Conservation (phyloP, 2,113 vertebrate genomes). For the Sminthopsis crassicaudata region DNA sequence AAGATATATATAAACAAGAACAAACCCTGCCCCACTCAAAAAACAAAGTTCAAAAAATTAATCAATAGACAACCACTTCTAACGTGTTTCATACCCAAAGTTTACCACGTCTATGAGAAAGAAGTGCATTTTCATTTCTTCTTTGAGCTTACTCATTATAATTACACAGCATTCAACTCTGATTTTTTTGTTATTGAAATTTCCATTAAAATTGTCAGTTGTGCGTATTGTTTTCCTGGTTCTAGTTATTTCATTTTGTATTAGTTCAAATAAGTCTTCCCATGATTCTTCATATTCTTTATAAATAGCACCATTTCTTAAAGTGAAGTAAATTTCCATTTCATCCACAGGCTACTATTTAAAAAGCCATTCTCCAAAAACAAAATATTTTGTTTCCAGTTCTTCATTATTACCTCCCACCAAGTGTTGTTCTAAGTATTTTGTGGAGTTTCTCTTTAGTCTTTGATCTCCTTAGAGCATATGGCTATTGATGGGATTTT, state of each 20-base stretch:
- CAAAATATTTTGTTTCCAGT: not conserved
- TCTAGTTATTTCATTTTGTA: not conserved
- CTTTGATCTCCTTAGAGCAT: not conserved
- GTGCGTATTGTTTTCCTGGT: no score
- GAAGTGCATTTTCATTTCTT: not conserved
- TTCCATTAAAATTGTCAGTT: not conserved
- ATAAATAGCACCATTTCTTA: not conserved
- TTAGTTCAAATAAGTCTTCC: not conserved
- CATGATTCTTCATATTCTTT: not conserved
- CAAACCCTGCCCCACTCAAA: not conserved
- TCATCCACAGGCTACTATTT: not conserved
- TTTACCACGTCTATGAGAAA: not conserved
- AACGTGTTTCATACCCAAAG: not conserved
- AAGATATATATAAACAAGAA: not conserved
- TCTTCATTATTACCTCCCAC: not conserved
- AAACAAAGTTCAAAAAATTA: not conserved
- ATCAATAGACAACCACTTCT: not conserved
- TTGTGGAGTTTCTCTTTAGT: not conserved
- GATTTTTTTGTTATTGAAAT: not conserved
- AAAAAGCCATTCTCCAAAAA: not conserved
- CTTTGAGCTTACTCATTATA: not conserved
- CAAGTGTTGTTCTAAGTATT: not conserved
- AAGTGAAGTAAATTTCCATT: not conserved
- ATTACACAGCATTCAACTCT: not conserved
- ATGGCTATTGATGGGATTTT: not conserved